phyloP scores from a whole-genome alignment of 2,888 invertebrate genomes.

The Dioctria linearis region DNA sequence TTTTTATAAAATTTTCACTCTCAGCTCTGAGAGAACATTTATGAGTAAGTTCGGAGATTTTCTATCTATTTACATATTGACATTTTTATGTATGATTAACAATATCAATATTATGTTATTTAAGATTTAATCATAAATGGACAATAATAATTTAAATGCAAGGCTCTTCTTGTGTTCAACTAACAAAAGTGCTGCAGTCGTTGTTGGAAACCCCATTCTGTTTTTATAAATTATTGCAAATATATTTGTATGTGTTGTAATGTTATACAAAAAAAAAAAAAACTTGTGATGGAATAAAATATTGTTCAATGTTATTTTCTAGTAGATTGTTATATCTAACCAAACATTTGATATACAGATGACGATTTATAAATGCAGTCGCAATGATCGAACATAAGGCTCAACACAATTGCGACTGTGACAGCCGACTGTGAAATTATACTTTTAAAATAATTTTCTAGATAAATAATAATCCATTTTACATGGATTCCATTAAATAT shows the following conservation, averaged over 20 bases:
- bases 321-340: too few species aligned
- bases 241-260: conserved; percentile 2
- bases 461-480: too few species aligned
- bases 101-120: conserved; percentile 18
- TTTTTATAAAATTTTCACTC: conserved; percentile 11
- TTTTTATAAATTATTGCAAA: not conserved
- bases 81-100: conserved; percentile 14
- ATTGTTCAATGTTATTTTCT: conserved; percentile 14
- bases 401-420: too few species aligned
- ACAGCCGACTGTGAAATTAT: too few species aligned
- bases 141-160: conserved; percentile 26
- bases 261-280: conserved; percentile 19
- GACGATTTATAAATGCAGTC: too few species aligned
- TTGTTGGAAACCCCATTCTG: not conserved
- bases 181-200: not conserved
- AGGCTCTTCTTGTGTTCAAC: not conserved
- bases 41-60: not conserved
- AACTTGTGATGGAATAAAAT: conserved; percentile 40
- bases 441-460: too few species aligned
- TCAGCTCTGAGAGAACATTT: not conserved
- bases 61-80: conserved; percentile 24
- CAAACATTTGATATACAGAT: too few species aligned
- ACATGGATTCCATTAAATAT: too few species aligned
- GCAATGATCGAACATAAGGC: too few species aligned
- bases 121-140: conserved; percentile 22